These are phyloP conservation scores for Aphelocoma coerulescens DNA, from an alignment of 2,113 vertebrate genomes.

Conservation along the genomic window DNA sequence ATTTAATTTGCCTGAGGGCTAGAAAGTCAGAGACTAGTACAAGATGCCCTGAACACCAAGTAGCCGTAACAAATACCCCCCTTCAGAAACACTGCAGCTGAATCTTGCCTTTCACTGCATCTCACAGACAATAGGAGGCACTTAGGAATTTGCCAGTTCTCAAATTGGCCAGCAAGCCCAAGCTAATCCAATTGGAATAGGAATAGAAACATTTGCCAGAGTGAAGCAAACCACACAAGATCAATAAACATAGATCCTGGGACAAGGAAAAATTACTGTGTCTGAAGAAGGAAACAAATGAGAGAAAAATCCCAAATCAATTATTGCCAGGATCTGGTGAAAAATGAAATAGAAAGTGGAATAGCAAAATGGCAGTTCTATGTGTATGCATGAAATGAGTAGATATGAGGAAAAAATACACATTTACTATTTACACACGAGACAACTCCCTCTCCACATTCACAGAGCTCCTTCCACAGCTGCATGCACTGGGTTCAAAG, in stretches of 20 bases:
- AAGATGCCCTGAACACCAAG: neutral
- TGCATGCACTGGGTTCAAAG: neutral
- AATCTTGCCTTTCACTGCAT: neutral
- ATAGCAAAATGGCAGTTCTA: neutral
- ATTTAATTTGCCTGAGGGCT: neutral
- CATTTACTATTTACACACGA: neutral
- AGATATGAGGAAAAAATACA: neutral
- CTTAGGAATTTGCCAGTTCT: conserved; percentile 8
- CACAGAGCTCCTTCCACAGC: neutral
- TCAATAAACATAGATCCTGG: conserved; percentile 43
- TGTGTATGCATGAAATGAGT: neutral
- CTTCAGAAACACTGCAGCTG: conserved; percentile 1
- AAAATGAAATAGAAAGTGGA: neutral
- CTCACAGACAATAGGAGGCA: neutral
- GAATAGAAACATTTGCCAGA: conserved; percentile 7
- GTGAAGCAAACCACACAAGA: neutral
- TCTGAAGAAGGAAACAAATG: neutral
- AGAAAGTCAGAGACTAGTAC: neutral
- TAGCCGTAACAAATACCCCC: neutral
- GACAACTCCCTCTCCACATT: neutral
- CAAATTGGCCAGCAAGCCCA: conserved; percentile 4
- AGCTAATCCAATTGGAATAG: conserved; percentile 5
- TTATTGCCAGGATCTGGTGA: neutral
- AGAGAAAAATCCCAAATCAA: neutral
- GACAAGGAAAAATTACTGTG: neutral